A percentile compares a stretch with the other conserved stretches of the same genome.
phyloP scores from a whole-genome alignment of 2,113 vertebrate genomes.

The Rhodinocichla rosea region DNA sequence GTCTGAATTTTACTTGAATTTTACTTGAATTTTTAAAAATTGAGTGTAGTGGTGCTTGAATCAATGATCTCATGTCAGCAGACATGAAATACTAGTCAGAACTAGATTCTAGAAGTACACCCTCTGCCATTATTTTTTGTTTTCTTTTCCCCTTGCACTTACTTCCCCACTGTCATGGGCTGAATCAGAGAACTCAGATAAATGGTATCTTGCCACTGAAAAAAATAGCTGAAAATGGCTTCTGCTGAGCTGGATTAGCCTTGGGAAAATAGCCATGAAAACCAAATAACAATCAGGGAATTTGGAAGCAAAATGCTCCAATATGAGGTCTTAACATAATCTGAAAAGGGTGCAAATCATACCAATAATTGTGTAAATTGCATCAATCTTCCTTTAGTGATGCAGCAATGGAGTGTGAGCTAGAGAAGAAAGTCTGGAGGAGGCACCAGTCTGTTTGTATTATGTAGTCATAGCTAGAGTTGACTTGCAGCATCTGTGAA shows the following conservation, averaged over 20 bases:
- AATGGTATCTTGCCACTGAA: neutral
- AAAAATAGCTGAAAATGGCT: neutral
- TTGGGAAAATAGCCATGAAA: neutral
- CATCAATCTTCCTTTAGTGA: neutral
- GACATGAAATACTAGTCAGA: neutral
- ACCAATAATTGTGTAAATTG: neutral
- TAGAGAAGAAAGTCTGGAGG: conserved; percentile 21
- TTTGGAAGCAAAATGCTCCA: neutral
- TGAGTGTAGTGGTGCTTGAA: neutral
- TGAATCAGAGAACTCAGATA: neutral
- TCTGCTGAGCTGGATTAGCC: neutral
- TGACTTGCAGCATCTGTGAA: conserved; percentile 45
- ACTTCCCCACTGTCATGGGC: neutral
- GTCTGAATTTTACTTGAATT: neutral
- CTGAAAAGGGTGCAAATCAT: neutral
- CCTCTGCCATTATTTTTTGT: neutral
- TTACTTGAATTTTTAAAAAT: neutral
- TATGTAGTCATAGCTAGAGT: conserved; percentile 8
- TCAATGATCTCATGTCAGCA: neutral
- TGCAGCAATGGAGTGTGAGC: neutral
- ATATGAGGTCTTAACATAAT: neutral
- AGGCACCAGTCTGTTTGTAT: conserved; percentile 36
- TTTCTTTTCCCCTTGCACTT: neutral
- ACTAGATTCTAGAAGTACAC: neutral
- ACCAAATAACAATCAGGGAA: neutral